Evolutionary conservation across 2,113 vertebrate species (phyloP).

Genomic region (Polyodon spathula): DNA sequence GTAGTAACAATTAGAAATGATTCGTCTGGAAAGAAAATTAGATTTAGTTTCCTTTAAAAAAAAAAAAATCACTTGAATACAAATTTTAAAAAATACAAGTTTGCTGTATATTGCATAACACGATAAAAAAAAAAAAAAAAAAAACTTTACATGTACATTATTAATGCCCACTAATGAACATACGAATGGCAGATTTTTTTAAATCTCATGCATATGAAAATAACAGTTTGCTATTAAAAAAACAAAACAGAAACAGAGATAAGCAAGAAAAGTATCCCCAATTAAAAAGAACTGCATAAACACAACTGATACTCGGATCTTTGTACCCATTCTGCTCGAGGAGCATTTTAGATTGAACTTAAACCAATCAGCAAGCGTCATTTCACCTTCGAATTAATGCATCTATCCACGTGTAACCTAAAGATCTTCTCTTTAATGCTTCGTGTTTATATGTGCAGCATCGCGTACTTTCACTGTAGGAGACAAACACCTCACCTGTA

Average conservation of each 20-base stretch:
- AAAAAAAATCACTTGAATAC: constrained; percentile 33
- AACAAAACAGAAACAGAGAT: constrained; percentile 64
- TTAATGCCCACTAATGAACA: constrained; percentile 88
- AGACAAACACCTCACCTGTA: constrained; percentile 3
- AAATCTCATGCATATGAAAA: constrained; percentile 82
- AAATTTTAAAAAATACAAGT: constrained; percentile 61
- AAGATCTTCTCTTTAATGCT: constrained; percentile 9
- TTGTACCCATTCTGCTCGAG: constrained; percentile 44
- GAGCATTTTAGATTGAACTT: constrained; percentile 22
- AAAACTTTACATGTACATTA: constrained; percentile 71
- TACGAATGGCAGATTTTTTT: constrained; percentile 67
- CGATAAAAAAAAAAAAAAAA: constrained; percentile 51
- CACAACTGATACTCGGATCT: constrained; percentile 64
- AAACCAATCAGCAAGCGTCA: constrained; percentile 1
- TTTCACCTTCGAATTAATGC: constrained; percentile 1
- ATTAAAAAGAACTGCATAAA: constrained; percentile 55
- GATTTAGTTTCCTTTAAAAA: constrained; percentile 55
- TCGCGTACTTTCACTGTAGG: constrained; percentile 1
- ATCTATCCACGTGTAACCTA: constrained; percentile 17
- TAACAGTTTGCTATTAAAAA: constrained; percentile 51
- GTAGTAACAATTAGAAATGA: constrained; percentile 9
- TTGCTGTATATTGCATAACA: constrained; percentile 67
- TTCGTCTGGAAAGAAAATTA: constrained; percentile 28
- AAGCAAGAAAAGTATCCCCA: constrained; percentile 59
- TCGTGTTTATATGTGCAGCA: constrained; percentile 3